Percentiles rank a stretch among this genome's conserved stretches.
Evolutionary conservation across 2,113 vertebrate genomes (phyloP).

Genomic region (Hippocampus abdominalis): DNA sequence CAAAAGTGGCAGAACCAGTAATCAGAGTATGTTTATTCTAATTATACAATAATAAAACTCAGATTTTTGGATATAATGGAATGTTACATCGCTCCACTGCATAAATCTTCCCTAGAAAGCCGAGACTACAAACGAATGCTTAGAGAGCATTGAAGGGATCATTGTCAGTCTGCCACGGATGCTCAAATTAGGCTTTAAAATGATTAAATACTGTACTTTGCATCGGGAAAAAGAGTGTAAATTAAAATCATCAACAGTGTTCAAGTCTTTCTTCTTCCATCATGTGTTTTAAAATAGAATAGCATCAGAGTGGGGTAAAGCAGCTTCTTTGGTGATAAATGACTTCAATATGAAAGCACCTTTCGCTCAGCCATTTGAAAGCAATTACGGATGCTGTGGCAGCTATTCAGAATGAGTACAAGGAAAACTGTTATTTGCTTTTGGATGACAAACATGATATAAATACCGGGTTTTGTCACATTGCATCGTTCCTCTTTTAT

Average conservation of each 20-base stretch:
- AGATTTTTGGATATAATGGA: not conserved
- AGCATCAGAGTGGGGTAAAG: not conserved
- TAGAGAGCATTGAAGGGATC: not conserved
- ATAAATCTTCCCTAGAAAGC: not conserved
- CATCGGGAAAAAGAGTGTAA: slow-evolving; percentile 2
- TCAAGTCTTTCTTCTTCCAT: not conserved
- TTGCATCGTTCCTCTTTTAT: not conserved
- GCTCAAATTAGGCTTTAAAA: not conserved
- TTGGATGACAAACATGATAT: not conserved
- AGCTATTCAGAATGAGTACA: not conserved
- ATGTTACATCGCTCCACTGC: not conserved
- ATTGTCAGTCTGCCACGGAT: slow-evolving; percentile 1
- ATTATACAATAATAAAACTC: slow-evolving; percentile 17
- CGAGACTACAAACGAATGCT: not conserved
- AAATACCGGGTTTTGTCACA: no score
- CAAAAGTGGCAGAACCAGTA: slow-evolving; percentile 27
- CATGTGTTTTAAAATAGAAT: not conserved
- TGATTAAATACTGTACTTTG: not conserved
- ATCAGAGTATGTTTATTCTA: slow-evolving; percentile 36
- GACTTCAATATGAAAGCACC: not conserved
- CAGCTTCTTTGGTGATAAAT: not conserved
- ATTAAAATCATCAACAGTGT: not conserved
- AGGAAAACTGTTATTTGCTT: not conserved
- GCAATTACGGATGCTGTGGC: not conserved
- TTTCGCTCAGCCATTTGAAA: not conserved